A percentile compares a stretch with the other conserved stretches of the same genome.
phyloP scores from a whole-genome alignment of 2,888 invertebrate genomes.

The Cosmopolites sordidus region DNA sequence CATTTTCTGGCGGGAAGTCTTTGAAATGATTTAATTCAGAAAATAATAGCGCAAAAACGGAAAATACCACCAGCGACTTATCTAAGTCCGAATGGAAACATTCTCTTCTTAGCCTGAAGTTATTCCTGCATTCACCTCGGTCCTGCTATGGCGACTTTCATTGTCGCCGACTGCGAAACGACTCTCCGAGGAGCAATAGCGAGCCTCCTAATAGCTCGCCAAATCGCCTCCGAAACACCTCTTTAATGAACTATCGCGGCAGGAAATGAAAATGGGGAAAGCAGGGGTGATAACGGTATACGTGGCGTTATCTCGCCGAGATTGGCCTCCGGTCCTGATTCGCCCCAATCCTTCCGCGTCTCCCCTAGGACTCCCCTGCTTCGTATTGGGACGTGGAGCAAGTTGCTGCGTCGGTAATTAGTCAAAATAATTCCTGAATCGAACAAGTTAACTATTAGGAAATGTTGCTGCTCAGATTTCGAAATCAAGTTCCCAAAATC shows the following conservation, averaged over 20 bases:
- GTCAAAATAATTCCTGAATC: conserved; percentile 29
- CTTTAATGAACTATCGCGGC: conserved; percentile 65
- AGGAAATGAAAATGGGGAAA: conserved; percentile 52
- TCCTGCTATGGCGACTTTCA: no score
- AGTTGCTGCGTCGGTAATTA: conserved; percentile 43
- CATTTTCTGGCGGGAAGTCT: no score
- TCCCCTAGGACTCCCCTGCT: conserved; percentile 37
- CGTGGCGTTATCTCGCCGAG: conserved; percentile 33
- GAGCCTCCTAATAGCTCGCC: conserved; percentile 63
- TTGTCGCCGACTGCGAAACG: neutral
- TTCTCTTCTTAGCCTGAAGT: no score
- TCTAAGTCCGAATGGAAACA: no score
- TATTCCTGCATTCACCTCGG: no score
- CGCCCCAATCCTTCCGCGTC: conserved; percentile 38
- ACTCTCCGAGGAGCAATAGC: conserved; percentile 51
- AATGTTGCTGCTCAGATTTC: no score
- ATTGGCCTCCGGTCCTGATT: conserved; percentile 31
- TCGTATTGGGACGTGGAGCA: conserved; percentile 40
- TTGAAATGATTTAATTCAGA: no score
- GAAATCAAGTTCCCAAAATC: no score
- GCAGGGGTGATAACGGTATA: conserved; percentile 30
- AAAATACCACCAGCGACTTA: no score
- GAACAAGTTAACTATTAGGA: no score
- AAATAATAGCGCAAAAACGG: no score
- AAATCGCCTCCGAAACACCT: conserved; percentile 69